A percentile compares a stretch with the other conserved stretches of the same genome.
Conservation (phyloP, 2,888 invertebrate genomes). For the Limenitis camilla region DNA sequence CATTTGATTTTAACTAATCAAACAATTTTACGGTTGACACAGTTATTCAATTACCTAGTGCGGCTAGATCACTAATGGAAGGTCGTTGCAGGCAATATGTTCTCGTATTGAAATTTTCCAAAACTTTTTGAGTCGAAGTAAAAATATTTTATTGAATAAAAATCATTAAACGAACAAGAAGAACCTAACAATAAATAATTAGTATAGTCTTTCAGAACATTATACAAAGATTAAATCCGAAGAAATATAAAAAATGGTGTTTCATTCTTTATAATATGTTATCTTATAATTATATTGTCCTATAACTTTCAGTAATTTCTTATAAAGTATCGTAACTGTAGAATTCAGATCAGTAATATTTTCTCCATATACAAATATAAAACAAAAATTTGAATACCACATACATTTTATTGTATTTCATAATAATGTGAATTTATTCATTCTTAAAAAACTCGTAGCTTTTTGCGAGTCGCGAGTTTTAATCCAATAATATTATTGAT, state of each 20-base stretch:
- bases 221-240: too few species aligned
- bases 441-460: background rate
- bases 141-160: background rate
- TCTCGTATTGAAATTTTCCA: background rate
- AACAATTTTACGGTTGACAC: slow-evolving; percentile 10
- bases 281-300: too few species aligned
- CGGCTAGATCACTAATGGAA: slow-evolving; percentile 10
- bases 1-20: slow-evolving; percentile 4
- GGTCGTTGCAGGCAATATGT: background rate
- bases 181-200: too few species aligned
- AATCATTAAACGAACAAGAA: too few species aligned
- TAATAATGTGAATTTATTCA: background rate
- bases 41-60: slow-evolving; percentile 14
- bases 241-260: too few species aligned
- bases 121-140: background rate
- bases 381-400: background rate
- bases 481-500: background rate
- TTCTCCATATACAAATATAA: background rate
- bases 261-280: too few species aligned
- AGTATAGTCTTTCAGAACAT: too few species aligned
- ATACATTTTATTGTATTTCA: too few species aligned
- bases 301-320: too few species aligned
- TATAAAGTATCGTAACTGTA: background rate
- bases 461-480: background rate
- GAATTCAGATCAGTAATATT: background rate